Evolutionary conservation across 1,140 invertebrate genomes (phyloP).

Genomic region (Periplaneta americana): DNA sequence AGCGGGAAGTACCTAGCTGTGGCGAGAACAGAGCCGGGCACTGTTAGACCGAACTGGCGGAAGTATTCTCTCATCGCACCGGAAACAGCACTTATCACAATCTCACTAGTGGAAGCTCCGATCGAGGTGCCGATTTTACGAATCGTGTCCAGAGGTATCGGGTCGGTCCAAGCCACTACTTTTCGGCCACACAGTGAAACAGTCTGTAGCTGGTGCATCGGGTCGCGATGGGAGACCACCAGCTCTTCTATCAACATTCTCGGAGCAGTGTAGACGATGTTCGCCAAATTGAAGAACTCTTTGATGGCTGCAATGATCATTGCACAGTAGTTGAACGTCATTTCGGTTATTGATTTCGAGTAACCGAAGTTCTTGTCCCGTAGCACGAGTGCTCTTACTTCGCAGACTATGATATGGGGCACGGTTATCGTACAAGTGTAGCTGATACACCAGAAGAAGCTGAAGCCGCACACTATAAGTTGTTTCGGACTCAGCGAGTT

Average conservation of each 20-base stretch:
- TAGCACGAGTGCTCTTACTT: background rate
- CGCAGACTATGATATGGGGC: background rate
- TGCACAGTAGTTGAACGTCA: background rate
- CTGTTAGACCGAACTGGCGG: constrained; percentile 38
- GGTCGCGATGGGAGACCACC: constrained; percentile 22
- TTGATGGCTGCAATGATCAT: background rate
- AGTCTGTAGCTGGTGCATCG: constrained; percentile 46
- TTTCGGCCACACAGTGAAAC: constrained; percentile 69
- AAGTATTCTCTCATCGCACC: constrained; percentile 59
- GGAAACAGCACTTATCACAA: constrained; percentile 22
- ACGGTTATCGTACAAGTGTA: background rate
- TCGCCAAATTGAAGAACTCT: background rate
- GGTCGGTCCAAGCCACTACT: constrained; percentile 68
- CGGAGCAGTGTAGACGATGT: constrained; percentile 47
- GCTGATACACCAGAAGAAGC: background rate
- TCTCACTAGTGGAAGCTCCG: constrained; percentile 50
- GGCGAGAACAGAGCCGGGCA: constrained; percentile 38
- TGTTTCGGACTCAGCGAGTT: constrained; percentile 23
- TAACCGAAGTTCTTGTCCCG: background rate
- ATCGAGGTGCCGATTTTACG: constrained; percentile 50
- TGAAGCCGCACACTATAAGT: background rate
- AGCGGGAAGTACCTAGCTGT: background rate
- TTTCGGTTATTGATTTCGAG: background rate
- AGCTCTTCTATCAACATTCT: constrained; percentile 49
- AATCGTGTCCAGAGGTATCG: constrained; percentile 47